A percentile compares a stretch with the other conserved stretches of the same genome.
phyloP scores from a whole-genome alignment of 2,113 vertebrate genomes.

The Athene noctua region DNA sequence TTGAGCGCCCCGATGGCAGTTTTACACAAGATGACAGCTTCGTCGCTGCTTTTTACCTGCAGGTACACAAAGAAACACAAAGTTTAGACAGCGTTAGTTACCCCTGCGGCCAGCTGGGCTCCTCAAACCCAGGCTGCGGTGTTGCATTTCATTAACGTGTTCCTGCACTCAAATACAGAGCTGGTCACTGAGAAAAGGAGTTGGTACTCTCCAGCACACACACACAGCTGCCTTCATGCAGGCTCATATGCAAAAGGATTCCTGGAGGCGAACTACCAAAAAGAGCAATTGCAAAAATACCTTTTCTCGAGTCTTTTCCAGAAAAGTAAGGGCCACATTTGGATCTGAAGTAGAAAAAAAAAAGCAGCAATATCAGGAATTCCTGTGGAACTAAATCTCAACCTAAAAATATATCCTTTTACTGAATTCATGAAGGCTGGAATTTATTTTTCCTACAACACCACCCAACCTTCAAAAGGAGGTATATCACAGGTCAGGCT shows the following conservation, averaged over 20 bases:
- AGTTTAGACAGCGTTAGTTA: background rate
- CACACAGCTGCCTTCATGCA: no score
- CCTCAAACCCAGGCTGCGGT: no score
- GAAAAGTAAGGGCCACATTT: conserved; percentile 88
- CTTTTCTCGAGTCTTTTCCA: conserved; percentile 97
- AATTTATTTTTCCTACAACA: accelerated
- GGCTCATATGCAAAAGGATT: accelerated
- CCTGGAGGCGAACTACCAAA: background rate
- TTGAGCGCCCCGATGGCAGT: conserved; percentile 93
- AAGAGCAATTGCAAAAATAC: conserved; percentile 46
- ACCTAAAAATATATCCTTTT: accelerated
- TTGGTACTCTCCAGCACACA: background rate
- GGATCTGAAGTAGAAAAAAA: conserved; percentile 78
- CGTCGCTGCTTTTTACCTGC: conserved; percentile 94
- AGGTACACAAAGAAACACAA: background rate
- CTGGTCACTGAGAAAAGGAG: background rate
- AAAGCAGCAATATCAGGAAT: background rate
- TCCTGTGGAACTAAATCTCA: accelerated
- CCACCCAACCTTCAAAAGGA: accelerated
- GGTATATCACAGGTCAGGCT: accelerated
- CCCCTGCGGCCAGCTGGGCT: background rate
- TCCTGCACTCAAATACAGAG: background rate
- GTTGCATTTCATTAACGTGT: accelerated
- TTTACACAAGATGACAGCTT: conserved; percentile 94
- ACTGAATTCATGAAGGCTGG: background rate